Percentiles rank a stretch among this genome's conserved stretches.
These are phyloP conservation scores for Tautogolabrus adspersus DNA, from an alignment of 2,113 vertebrate species.

Conservation along the genomic window DNA sequence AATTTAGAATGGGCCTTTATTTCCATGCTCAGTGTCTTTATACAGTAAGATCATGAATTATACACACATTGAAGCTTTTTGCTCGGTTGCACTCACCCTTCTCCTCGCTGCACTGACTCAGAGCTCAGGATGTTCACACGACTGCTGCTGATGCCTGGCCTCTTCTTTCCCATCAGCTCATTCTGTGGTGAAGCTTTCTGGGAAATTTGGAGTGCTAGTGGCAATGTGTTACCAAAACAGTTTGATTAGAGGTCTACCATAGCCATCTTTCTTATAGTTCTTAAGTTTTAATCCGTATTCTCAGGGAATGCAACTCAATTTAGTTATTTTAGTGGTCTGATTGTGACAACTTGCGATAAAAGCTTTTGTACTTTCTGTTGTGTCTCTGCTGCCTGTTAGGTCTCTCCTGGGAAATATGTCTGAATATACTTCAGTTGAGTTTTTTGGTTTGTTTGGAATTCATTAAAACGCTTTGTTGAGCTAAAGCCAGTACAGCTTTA, in stretches of 20 bases:
- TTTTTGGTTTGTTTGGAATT: conserved; percentile 17
- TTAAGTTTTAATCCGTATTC: no score
- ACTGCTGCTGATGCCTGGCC: neutral
- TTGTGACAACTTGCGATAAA: neutral
- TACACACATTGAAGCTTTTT: conserved; percentile 1
- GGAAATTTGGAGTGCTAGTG: neutral
- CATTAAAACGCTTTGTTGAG: neutral
- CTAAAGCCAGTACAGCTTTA: neutral
- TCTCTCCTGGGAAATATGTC: neutral
- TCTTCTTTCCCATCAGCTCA: neutral
- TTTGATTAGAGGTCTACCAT: neutral
- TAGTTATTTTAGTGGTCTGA: neutral
- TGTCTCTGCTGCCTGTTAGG: neutral
- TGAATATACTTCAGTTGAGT: neutral
- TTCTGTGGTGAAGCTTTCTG: neutral
- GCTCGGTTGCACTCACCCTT: neutral
- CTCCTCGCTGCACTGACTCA: conserved; percentile 8
- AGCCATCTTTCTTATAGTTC: no score
- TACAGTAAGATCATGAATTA: conserved; percentile 17
- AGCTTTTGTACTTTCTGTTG: neutral
- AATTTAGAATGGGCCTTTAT: neutral
- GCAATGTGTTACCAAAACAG: neutral
- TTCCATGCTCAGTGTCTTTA: neutral
- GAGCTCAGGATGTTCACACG: neutral
- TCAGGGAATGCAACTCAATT: neutral